Evolutionary conservation across 2,888 invertebrate species (phyloP).

Genomic region (Leptinotarsa juncta): DNA sequence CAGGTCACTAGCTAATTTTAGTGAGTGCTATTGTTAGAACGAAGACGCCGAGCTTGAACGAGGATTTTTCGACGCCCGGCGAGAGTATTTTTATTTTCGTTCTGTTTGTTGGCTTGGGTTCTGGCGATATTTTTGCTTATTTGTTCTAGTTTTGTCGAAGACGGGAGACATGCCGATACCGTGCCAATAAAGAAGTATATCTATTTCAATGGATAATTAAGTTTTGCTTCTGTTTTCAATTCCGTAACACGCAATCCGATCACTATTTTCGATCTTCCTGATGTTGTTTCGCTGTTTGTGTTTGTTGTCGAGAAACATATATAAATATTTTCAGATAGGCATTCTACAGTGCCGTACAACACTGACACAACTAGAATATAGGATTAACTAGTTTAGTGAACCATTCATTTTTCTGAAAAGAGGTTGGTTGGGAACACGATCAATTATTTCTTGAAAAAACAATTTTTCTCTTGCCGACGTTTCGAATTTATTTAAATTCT

Average conservation of each 20-base stretch:
- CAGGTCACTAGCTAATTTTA: constrained; percentile 62
- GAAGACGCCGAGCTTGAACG: constrained; percentile 48
- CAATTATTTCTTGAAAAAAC: too few species aligned
- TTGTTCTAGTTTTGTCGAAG: constrained; percentile 7
- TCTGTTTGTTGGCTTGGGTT: constrained; percentile 40
- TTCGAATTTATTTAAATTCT: too few species aligned
- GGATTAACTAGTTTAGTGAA: too few species aligned
- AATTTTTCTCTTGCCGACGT: too few species aligned
- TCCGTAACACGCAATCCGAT: not conserved
- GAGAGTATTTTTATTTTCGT: constrained; percentile 50
- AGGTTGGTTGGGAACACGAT: too few species aligned
- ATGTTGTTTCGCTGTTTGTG: not conserved
- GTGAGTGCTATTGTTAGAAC: constrained; percentile 59
- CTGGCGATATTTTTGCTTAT: constrained; percentile 30
- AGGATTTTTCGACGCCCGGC: constrained; percentile 51
- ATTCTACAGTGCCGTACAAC: not conserved
- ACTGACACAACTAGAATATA: too few species aligned
- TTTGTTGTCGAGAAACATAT: not conserved
- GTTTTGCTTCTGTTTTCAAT: constrained; percentile 13
- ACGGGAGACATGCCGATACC: not conserved
- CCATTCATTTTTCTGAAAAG: too few species aligned
- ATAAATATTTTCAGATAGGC: not conserved
- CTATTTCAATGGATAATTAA: constrained; percentile 10
- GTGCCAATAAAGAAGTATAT: constrained; percentile 16
- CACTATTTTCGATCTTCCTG: constrained; percentile 15